Evolutionary conservation across 1,140 invertebrate species (phyloP), one percentile per base, ranked within the genome.

Genomic region (Rhyzopertha dominica): DNA sequence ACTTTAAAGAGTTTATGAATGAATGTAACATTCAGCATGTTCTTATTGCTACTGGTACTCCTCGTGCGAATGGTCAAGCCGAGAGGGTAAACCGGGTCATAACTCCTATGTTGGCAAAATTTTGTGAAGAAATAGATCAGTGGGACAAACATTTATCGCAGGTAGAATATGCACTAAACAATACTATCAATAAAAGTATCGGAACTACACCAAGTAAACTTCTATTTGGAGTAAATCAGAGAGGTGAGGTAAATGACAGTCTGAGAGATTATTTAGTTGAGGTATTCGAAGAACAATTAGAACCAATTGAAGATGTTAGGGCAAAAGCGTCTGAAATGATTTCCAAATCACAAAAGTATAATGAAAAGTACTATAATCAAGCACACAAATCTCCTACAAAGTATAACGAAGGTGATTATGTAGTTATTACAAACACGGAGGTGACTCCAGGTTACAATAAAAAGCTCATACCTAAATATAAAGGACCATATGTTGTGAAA

Each of bases 151-250:
- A 37, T 7, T 24, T 61, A 25, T 23, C 14, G 10, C 13, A 56
- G 0, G 43, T 58, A 2, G 55, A 63, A 45, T 54, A 48, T 43
- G 48, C 52, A 0, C 14, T 62, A 12, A 62, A 62, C 37, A 59
- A 59, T 23, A 45, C 58, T 8, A n/a, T 42, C 19, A 39, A 53
- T 38, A 40, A 48, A 9, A 42, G 39, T 4, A 62, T 46, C 2
- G 43, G 43, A 8, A 12, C 50, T 14, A 49, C 47, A 23, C 49
- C 57, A 7, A 37, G 28, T 23, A 36, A 34, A 16, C 29, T 59
- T 4, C 39, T 58, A 1, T 60, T 58, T 40, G 38, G 38, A 1
- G 19, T 31, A 5, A 34, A 40, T 16, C 2, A 22, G 1, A 1
- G 4, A n/a, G 57, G 0, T n/a, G 38, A 29, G n/a, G 7, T 9